Percentiles rank a stretch among this genome's conserved stretches.
These are phyloP conservation scores for Gymnarchus niloticus DNA, from an alignment of 2,113 vertebrate species.

Conservation along the genomic window DNA sequence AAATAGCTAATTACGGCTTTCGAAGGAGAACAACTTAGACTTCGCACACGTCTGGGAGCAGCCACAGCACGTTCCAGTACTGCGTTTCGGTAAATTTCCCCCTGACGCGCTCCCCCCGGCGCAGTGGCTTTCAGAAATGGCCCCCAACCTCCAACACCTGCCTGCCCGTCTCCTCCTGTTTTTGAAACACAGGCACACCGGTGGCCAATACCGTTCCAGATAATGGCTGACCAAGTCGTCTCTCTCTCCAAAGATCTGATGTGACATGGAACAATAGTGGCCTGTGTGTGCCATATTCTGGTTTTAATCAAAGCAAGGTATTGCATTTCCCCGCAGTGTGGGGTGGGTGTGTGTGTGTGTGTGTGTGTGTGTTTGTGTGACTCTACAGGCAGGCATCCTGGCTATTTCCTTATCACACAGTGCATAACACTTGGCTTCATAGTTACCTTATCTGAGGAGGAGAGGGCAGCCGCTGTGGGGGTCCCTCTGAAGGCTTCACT, in stretches of 20 bases:
- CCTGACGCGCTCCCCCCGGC: neutral
- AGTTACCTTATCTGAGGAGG: too few relatives aligned
- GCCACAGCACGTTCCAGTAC: neutral
- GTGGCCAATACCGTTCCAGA: slow-evolving; percentile 26
- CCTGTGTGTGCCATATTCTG: slow-evolving; percentile 28
- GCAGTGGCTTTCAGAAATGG: neutral
- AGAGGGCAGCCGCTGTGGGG: too few relatives aligned
- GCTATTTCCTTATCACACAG: too few relatives aligned
- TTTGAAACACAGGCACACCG: neutral
- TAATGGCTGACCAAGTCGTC: slow-evolving; percentile 34
- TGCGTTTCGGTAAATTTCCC: neutral
- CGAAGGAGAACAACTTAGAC: too few relatives aligned
- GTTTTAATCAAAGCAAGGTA: slow-evolving; percentile 35
- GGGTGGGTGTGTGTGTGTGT: neutral
- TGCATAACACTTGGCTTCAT: neutral
- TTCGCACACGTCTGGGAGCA: too few relatives aligned
- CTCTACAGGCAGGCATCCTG: too few relatives aligned
- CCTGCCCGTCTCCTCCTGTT: neutral
- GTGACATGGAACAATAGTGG: slow-evolving; percentile 34
- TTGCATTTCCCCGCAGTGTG: neutral
- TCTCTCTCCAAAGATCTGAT: slow-evolving; percentile 39
- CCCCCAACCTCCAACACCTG: neutral
- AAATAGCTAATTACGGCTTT: slow-evolving; percentile 25
- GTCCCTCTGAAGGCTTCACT: too few relatives aligned
- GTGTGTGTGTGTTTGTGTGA: neutral